Evolutionary conservation across 2,888 invertebrate species (phyloP), one percentile per base, ranked within the genome.

Genomic region (Steinernema scapterisci): DNA sequence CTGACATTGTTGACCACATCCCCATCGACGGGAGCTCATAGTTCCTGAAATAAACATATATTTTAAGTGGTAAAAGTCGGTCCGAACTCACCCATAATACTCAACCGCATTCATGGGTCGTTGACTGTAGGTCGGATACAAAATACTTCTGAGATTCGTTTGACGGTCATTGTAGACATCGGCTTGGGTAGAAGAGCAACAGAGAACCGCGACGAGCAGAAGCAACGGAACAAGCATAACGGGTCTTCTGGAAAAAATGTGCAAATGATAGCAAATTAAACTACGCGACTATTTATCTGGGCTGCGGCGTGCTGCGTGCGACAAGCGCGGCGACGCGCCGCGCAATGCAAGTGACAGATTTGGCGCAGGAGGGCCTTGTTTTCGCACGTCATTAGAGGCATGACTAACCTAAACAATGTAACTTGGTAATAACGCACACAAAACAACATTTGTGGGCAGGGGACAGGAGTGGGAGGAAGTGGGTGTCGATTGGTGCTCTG

Each of bases 131-230:
- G 63, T 31, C 3, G 63, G 63, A 31, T 63, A 63, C 31, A 63
- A 27, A 27, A 63, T 63, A 25, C 63, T 63, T 63, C 63, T 63
- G 25, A 63, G 63, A 63, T 63, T 63, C 1, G 63, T 63, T 2
- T 25, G 63, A 31, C 63, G 63, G 19, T 63, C 63, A 3, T 25
- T 31, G 38, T 31, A 63, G 27, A 63, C 27, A 6, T 27, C 25
- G 27, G 63, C 63, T 25, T 27, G 13, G 27, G 31, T 27, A 31
- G 27, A 16, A 31, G 1, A 63, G 16, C 13, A 31, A 27, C 27
- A 31, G 11, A 63, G n/a, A 16, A 54, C 6, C 11, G 23, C 19
- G 6, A 63, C 21, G 11, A 63, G 63, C 27, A 63, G 38, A 25
- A 54, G 13, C 31, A 27, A 16, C 31, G 63, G 11, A 1, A 25